Base-by-base conservation (phyloP, 2,888 invertebrate genomes). In the Erebia ligea region DNA sequence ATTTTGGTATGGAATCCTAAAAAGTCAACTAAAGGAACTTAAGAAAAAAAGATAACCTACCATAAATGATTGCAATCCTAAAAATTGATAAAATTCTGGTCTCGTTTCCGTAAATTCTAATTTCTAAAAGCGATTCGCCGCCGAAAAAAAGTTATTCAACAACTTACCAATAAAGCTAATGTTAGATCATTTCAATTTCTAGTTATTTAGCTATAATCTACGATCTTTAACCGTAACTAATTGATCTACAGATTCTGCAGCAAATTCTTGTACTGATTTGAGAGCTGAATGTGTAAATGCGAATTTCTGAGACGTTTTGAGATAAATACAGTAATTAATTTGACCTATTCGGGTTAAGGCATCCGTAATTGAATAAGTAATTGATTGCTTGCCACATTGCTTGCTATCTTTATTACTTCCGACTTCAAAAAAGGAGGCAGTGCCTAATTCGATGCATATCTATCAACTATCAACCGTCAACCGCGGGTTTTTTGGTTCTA, bases 221-320 rank as follows among this genome's bases (percentile, higher is more conserved):
- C 17, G 25, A 34, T 58, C 15, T 54, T 19, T 54, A 54, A 54
- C 54, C 57, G 25, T 58, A 34, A 57, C 34, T 61, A 61, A 61
- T 61, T 45, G 42, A 42, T 61, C 40, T 17, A 5, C n/a, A 59
- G 42, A 45, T 19, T 59, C 42, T 42, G 11, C 42, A 17, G 61
- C 11, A 19, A 42, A 19, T 25, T 17, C 48, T 48, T 50, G 2
- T 62, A 63, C 63, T 63, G 25, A 63, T 50, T 48, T 50, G 19
- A 50, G 25, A 52, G n/a, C 21, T 50, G 52, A 63, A 25, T 25
- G 25, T 50, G 50, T 21, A 50, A 63, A 63, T 63, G 63, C 17
- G 50, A 63, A 63, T 63, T n/a, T 50, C 50, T 63, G 15, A 63
- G 25, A 50, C 34, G 50, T 63, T 63, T 63, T n/a, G n/a, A 34